A percentile compares a stretch with the other conserved stretches of the same genome.
phyloP scores from a whole-genome alignment of 2,888 invertebrate species.

The Metalampra italica region DNA sequence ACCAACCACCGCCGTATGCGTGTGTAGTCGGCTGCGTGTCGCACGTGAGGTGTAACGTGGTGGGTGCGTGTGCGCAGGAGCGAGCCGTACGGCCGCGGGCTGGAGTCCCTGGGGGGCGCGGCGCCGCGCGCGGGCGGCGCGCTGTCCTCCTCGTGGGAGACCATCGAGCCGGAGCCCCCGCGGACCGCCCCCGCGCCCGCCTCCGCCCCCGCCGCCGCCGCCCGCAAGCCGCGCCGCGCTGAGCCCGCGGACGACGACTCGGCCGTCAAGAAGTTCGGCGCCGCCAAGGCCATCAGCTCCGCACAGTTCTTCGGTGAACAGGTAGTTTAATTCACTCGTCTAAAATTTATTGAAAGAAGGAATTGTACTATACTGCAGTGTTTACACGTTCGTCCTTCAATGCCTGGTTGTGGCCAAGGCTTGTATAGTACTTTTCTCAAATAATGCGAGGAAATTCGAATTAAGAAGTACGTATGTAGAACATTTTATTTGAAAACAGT shows the following conservation, averaged over 20 bases:
- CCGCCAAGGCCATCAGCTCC: slow-evolving; percentile 98
- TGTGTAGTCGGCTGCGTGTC: neutral
- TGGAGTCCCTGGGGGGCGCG: slow-evolving; percentile 33
- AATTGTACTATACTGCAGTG: no score
- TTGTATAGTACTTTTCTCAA: no score
- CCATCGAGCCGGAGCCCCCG: slow-evolving; percentile 54
- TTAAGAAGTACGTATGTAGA: no score
- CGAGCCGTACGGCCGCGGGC: slow-evolving; percentile 53
- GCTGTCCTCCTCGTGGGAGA: slow-evolving; percentile 36
- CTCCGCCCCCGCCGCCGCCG: slow-evolving; percentile 9
- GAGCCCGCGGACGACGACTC: slow-evolving; percentile 78
- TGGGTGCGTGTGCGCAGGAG: slow-evolving; percentile 31
- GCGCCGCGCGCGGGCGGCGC: slow-evolving; percentile 14
- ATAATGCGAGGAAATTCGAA: no score
- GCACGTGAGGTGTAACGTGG: neutral
- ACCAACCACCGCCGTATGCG: no score
- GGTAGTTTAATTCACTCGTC: slow-evolving; percentile 30
- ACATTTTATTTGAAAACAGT: no score
- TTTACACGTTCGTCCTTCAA: no score
- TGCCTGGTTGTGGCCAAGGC: no score
- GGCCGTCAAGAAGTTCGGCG: slow-evolving; percentile 97
- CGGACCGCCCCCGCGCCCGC: slow-evolving; percentile 25
- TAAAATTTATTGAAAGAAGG: no score
- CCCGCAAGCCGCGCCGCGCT: slow-evolving; percentile 19
- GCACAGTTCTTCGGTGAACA: slow-evolving; percentile 96